phyloP scores from a whole-genome alignment of 2,888 invertebrate genomes.

The Bhutanitis thaidina region DNA sequence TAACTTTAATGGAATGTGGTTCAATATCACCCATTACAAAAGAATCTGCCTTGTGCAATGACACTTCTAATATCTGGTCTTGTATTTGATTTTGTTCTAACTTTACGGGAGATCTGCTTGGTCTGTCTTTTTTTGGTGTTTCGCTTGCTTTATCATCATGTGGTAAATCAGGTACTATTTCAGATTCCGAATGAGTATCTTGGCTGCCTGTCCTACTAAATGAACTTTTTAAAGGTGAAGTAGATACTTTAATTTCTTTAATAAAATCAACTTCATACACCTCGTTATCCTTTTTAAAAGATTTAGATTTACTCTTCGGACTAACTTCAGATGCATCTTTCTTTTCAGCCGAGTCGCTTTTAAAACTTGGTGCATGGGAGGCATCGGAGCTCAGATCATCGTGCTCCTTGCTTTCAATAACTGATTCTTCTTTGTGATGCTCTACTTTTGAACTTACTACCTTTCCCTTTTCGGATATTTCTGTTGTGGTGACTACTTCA shows the following conservation, averaged over 20 bases:
- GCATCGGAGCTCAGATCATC: conserved; percentile 71
- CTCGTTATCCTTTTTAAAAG: conserved; percentile 72
- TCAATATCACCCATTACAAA: conserved; percentile 49
- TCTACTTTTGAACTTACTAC: conserved; percentile 67
- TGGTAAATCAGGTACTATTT: conserved; percentile 72
- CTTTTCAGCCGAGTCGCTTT: conserved; percentile 61
- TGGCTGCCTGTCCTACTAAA: conserved; percentile 78
- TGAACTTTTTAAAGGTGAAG: conserved; percentile 70
- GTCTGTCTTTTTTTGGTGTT: conserved; percentile 59
- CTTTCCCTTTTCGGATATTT: conserved; percentile 70
- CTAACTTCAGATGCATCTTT: conserved; percentile 64
- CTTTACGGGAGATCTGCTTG: conserved; percentile 62
- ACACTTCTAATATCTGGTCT: conserved; percentile 71
- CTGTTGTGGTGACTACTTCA: conserved; percentile 63
- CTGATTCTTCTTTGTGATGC: conserved; percentile 69
- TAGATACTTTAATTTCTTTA: conserved; percentile 75
- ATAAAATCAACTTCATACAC: conserved; percentile 76
- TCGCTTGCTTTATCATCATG: conserved; percentile 64
- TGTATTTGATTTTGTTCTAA: conserved; percentile 67
- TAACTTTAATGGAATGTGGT: conserved; percentile 5
- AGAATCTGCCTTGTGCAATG: conserved; percentile 58
- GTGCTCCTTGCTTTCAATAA: conserved; percentile 74
- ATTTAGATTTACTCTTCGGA: conserved; percentile 69
- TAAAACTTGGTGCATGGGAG: conserved; percentile 68
- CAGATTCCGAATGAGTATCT: conserved; percentile 79